phyloP scores from a whole-genome alignment of 2,113 vertebrate species.

The Miniopterus natalensis region DNA sequence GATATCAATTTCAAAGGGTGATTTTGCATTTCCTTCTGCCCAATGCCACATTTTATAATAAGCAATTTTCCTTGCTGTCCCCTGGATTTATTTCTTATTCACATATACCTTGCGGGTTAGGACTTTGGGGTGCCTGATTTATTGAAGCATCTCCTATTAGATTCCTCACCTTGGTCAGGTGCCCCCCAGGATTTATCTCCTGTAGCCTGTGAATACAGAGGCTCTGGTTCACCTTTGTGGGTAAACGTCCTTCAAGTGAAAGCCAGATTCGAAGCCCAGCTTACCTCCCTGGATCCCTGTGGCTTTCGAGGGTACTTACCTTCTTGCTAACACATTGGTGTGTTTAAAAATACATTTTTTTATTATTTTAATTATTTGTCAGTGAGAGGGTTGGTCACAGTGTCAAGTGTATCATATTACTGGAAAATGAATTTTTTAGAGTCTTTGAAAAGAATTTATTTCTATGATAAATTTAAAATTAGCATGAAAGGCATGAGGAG shows the following conservation, averaged over 20 bases:
- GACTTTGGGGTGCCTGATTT: conserved; percentile 13
- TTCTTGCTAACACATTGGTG: neutral
- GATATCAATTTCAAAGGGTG: neutral
- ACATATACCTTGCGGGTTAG: neutral
- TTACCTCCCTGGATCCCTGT: neutral
- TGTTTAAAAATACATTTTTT: neutral
- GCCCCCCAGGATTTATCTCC: conserved; percentile 20
- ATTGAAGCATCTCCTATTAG: conserved; percentile 18
- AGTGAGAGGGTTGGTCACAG: neutral
- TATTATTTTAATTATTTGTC: conserved; percentile 53
- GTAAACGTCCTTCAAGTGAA: neutral
- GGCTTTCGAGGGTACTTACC: neutral
- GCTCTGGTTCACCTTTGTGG: neutral
- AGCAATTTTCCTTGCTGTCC: conserved; percentile 3
- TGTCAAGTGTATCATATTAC: neutral
- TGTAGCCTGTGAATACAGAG: neutral
- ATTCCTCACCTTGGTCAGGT: neutral
- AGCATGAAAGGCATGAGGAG: neutral
- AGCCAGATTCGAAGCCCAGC: neutral
- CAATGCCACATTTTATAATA: conserved; percentile 17
- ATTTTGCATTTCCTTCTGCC: conserved; percentile 48
- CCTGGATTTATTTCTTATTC: conserved; percentile 54
- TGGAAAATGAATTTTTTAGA: conserved; percentile 25
- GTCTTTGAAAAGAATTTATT: conserved; percentile 51
- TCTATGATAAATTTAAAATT: neutral